Conservation (phyloP, 2,113 vertebrate species). For the Indicator indicator region DNA sequence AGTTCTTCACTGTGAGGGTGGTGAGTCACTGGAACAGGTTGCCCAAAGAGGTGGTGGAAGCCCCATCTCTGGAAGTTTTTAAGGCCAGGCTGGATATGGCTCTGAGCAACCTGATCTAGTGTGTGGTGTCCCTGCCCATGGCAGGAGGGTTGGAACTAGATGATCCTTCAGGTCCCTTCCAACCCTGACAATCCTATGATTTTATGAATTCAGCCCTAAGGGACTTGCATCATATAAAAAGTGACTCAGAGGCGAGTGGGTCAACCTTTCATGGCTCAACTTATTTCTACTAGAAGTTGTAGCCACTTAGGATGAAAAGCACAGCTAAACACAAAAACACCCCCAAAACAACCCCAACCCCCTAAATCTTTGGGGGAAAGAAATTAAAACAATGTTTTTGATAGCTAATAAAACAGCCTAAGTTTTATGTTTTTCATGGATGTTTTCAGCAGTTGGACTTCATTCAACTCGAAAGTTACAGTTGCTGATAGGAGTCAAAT, state of each 20-base stretch:
- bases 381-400: slow-evolving; percentile 9
- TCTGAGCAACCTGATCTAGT: too few relatives aligned
- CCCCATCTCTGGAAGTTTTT: too few relatives aligned
- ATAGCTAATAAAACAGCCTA: background rate
- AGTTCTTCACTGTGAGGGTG: too few relatives aligned
- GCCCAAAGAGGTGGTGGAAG: too few relatives aligned
- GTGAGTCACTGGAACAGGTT: too few relatives aligned
- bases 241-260: slow-evolving; percentile 35
- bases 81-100: too few relatives aligned
- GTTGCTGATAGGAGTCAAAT: background rate
- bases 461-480: slow-evolving; percentile 31
- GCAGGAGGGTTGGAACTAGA: too few relatives aligned
- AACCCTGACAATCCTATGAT: too few relatives aligned
- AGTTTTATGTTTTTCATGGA: slow-evolving; percentile 17
- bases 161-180: too few relatives aligned
- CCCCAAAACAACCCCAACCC: background rate
- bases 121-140: too few relatives aligned
- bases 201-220: slow-evolving; percentile 8
- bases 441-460: slow-evolving; percentile 8
- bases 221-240: slow-evolving; percentile 45
- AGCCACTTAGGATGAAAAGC: slow-evolving; percentile 48
- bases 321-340: background rate
- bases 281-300: slow-evolving; percentile 44
- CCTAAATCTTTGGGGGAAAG: background rate
- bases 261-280: slow-evolving; percentile 41